These are phyloP conservation scores for Aplidium turbinatum DNA, from an alignment of 23 tunicate genomes.

Conservation along the genomic window DNA sequence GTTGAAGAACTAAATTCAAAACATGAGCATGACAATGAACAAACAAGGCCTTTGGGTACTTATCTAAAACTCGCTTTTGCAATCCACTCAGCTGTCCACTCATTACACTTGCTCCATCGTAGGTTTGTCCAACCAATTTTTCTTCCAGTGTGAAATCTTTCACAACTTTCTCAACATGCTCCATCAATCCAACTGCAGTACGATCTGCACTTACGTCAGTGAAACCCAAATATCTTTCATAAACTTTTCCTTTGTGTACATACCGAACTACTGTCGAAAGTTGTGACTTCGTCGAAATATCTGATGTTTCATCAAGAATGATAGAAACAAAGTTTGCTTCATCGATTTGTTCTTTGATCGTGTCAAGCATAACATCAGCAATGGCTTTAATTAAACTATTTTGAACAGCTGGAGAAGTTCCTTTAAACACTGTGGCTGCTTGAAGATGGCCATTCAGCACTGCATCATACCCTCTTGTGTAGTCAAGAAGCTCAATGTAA, in stretches of 20 bases:
- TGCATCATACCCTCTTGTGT: constrained; percentile 7
- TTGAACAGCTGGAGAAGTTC: constrained; percentile 15
- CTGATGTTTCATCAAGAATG: constrained; percentile 7
- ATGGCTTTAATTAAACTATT: background rate
- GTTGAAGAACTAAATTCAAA: background rate
- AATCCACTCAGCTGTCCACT: constrained; percentile 10
- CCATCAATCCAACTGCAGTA: constrained; percentile 8
- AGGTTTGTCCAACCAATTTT: constrained; percentile 11
- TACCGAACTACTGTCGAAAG: constrained; percentile 7
- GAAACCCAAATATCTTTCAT: background rate
- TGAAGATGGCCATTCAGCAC: constrained; percentile 3
- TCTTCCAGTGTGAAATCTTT: background rate
- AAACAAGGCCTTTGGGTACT: constrained; percentile 1
- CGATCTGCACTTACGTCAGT: constrained; percentile 5
- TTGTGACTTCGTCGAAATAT: background rate
- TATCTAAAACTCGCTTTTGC: background rate
- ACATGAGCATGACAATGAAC: constrained; percentile 9
- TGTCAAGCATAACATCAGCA: background rate
- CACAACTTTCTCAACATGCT: background rate
- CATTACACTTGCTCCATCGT: constrained; percentile 12
- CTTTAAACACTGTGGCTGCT: background rate
- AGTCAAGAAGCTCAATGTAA: constrained; percentile 7
- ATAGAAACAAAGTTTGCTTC: background rate
- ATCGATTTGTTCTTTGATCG: background rate
- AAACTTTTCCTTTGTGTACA: constrained; percentile 3